Evolutionary conservation across 1,140 invertebrate species (phyloP).

Genomic region (Aphidius ervi): DNA sequence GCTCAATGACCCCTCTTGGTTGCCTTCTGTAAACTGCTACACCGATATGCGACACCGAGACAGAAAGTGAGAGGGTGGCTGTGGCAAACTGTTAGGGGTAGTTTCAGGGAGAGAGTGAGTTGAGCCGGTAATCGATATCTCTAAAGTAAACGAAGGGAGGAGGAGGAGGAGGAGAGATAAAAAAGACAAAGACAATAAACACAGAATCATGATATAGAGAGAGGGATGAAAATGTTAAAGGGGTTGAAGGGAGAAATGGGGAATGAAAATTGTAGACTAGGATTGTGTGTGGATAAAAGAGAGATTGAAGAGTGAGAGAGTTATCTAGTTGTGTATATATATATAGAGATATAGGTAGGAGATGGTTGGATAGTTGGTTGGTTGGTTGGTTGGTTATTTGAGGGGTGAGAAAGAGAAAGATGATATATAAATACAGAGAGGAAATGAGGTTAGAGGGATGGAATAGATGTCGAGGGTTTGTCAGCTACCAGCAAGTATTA

Average conservation of each 20-base stretch:
- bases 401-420: not conserved
- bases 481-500: slow-evolving; percentile 44
- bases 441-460: slow-evolving; percentile 21
- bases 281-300: not conserved
- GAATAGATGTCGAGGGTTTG: slow-evolving; percentile 49
- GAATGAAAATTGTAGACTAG: not conserved
- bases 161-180: too few relatives aligned
- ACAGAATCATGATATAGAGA: slow-evolving; percentile 1
- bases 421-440: not conserved
- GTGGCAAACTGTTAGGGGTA: slow-evolving; percentile 21
- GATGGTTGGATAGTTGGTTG: too few relatives aligned
- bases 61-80: slow-evolving; percentile 20
- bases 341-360: not conserved
- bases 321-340: slow-evolving; percentile 12
- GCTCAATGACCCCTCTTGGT: too few relatives aligned
- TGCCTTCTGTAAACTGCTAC: slow-evolving; percentile 41
- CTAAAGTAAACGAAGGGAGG: slow-evolving; percentile 51
- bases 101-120: slow-evolving; percentile 43
- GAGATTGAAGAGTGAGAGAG: slow-evolving; percentile 15
- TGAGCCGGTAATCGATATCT: slow-evolving; percentile 52
- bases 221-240: slow-evolving; percentile 3
- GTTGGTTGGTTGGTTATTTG: not conserved
- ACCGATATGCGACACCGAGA: slow-evolving; percentile 44
- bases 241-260: slow-evolving; percentile 9
- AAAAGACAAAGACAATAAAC: slow-evolving; percentile 23